Evolutionary conservation across 2,797 vertebrate genomes (phyloP).

Genomic region (Buphagus erythrorhynchus): DNA sequence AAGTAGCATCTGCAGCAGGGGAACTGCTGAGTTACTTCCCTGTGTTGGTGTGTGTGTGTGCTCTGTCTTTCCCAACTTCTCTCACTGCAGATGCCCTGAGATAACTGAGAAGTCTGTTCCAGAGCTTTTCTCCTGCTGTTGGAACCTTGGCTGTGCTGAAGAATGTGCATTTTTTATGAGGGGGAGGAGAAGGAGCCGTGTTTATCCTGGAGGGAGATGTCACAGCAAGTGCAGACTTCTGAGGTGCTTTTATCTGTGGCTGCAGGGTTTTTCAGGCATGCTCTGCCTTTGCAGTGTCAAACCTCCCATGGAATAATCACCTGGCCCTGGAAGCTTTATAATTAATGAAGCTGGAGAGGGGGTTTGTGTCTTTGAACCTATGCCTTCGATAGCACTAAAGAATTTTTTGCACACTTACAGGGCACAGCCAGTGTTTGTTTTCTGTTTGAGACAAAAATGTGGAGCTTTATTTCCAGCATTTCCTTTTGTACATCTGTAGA

Average conservation of each 20-base stretch:
- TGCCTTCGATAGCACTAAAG: neutral
- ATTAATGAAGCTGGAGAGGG: conserved; percentile 32
- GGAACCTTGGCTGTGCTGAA: neutral
- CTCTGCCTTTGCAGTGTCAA: conserved; percentile 53
- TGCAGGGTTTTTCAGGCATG: conserved; percentile 8
- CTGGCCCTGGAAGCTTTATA: conserved; percentile 10
- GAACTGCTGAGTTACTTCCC: neutral
- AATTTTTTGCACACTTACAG: neutral
- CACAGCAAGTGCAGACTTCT: conserved; percentile 25
- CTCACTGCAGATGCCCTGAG: neutral
- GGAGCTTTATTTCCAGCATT: neutral
- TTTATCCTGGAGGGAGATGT: conserved; percentile 52
- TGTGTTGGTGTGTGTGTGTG: neutral
- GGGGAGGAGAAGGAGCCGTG: neutral
- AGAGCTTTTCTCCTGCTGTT: neutral
- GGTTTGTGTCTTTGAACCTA: conserved; percentile 27
- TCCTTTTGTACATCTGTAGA: neutral
- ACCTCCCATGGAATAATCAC: conserved; percentile 10
- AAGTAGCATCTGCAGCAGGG: neutral
- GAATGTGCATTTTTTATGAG: conserved; percentile 9
- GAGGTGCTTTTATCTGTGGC: conserved; percentile 54
- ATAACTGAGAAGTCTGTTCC: neutral
- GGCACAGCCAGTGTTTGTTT: neutral
- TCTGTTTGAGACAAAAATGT: neutral
- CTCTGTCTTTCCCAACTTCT: neutral